phyloP scores from a whole-genome alignment of 1,140 invertebrate genomes.

The Scylla paramamosain region DNA sequence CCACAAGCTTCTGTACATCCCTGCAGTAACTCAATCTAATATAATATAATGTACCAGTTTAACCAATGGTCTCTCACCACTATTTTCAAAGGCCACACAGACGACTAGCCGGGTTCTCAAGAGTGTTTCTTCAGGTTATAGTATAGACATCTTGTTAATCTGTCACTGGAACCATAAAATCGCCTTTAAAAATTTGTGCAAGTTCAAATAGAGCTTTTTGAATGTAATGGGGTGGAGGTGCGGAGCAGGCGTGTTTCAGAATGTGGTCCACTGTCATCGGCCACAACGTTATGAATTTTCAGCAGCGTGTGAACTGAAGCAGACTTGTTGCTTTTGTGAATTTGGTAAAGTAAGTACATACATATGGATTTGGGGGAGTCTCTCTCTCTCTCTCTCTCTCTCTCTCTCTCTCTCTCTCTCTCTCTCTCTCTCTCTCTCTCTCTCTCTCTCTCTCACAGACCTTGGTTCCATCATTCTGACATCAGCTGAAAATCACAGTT shows the following conservation, averaged over 20 bases:
- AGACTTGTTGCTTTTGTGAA: neutral
- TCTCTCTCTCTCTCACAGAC: conserved; percentile 40
- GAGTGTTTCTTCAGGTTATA: no score
- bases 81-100: no score
- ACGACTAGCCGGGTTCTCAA: no score
- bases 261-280: neutral
- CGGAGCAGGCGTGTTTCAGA: no score
- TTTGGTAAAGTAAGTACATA: neutral
- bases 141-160: no score
- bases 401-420: conserved; percentile 42
- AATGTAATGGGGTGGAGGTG: no score
- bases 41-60: neutral
- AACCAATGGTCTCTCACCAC: no score
- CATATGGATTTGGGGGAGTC: neutral
- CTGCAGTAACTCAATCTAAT: neutral
- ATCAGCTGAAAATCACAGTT: no score
- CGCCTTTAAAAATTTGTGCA: no score
- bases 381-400: conserved; percentile 36
- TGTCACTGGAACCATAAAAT: no score
- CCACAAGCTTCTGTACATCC: neutral
- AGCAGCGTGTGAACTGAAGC: neutral
- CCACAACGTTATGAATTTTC: neutral
- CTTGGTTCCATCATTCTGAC: no score
- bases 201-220: no score
- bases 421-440: conserved; percentile 46